Conservation (phyloP, 1,140 invertebrate species). For the Drosophila funebris region DNA sequence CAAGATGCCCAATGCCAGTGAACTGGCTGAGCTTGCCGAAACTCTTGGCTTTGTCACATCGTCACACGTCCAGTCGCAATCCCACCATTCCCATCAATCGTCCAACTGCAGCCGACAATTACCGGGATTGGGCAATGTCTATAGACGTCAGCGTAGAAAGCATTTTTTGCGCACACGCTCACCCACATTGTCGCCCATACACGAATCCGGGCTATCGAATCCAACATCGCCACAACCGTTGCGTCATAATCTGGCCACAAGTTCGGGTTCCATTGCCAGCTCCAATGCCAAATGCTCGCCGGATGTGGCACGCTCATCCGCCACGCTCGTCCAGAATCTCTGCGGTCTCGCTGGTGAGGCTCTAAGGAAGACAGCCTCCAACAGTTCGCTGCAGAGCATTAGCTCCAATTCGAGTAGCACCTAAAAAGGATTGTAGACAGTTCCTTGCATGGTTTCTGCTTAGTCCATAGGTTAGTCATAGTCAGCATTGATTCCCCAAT, state of each 20-base stretch:
- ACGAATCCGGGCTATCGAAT: conserved; percentile 90
- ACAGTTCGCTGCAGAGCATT: conserved; percentile 72
- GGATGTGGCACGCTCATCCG: conserved; percentile 45
- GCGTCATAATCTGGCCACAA: conserved; percentile 47
- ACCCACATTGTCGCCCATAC: conserved; percentile 88
- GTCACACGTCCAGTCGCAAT: conserved; percentile 25
- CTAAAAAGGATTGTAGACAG: conserved; percentile 40
- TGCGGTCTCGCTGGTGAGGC: conserved; percentile 60
- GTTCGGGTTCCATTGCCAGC: conserved; percentile 23
- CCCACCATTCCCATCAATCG: conserved; percentile 6
- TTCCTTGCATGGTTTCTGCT: conserved; percentile 57
- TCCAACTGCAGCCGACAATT: conserved; percentile 28
- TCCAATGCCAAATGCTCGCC: conserved; percentile 62
- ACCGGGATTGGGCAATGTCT: conserved; percentile 64
- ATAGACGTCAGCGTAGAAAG: conserved; percentile 83
- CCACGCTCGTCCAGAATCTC: conserved; percentile 58
- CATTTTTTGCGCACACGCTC: conserved; percentile 85
- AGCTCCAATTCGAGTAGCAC: conserved; percentile 77
- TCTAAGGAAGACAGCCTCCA: conserved; percentile 66
- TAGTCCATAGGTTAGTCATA: conserved; percentile 59
- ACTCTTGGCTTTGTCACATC: conserved; percentile 80
- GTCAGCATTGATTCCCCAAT: background rate
- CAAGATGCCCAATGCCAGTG: conserved; percentile 83
- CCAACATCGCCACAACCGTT: conserved; percentile 87
- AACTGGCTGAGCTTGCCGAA: conserved; percentile 85